Evolutionary conservation across 1,140 invertebrate genomes (phyloP).

Genomic region (Musca vetustissima): DNA sequence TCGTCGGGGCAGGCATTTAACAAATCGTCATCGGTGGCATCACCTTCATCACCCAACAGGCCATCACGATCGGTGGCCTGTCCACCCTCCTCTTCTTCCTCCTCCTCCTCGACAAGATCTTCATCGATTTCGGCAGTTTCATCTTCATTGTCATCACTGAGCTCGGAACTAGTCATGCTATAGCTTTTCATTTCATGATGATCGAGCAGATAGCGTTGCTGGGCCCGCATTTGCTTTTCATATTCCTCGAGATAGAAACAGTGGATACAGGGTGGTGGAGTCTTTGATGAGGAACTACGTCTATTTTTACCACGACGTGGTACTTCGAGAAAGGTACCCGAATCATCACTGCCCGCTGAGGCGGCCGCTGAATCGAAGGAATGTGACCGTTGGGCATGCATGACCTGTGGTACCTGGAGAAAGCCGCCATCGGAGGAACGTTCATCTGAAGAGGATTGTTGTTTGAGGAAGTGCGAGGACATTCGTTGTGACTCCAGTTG

Average conservation of each 20-base stretch:
- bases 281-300: constrained; percentile 61
- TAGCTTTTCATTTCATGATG: constrained; percentile 55
- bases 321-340: constrained; percentile 67
- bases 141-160: constrained; percentile 59
- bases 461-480: constrained; percentile 54
- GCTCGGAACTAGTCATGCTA: constrained; percentile 57
- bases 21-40: constrained; percentile 35
- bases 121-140: constrained; percentile 37
- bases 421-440: constrained; percentile 55
- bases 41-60: constrained; percentile 32
- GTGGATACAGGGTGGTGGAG: constrained; percentile 65
- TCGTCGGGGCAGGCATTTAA: constrained; percentile 4
- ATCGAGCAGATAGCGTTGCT: constrained; percentile 47
- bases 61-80: constrained; percentile 32
- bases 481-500: constrained; percentile 72
- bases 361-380: constrained; percentile 71
- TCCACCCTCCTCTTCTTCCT: constrained; percentile 29
- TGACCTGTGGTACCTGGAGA: constrained; percentile 67
- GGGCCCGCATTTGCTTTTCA: constrained; percentile 59
- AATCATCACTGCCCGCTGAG: constrained; percentile 66
- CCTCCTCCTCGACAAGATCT: constrained; percentile 53
- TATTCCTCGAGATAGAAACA: constrained; percentile 68
- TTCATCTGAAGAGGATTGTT: constrained; percentile 55
- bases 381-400: constrained; percentile 65
- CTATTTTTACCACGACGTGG: constrained; percentile 65